Evolutionary conservation across 2,113 vertebrate species (phyloP), one percentile per base, ranked within the genome.

Genomic region (Syngnathus typhle): DNA sequence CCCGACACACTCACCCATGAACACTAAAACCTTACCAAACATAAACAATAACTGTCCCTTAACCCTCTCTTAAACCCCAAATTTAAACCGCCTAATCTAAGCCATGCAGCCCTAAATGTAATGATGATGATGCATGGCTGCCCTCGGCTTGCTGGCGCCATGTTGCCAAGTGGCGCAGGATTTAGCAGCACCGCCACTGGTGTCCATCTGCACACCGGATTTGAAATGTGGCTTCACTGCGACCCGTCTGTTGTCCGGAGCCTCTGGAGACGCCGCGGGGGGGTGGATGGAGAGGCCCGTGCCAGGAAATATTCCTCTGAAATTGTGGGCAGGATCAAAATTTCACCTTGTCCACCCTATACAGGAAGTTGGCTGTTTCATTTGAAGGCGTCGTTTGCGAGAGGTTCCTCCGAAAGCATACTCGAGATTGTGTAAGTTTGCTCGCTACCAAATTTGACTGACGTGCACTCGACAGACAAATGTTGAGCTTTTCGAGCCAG

Each of bases 161-260:
- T 38, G 15, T 71, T 58, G 81, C 83, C 81, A 84, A 82, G 64
- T 64, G 58, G 39, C 65, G 55, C 65, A 75, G 88, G 87, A 87
- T 87, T 85, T 83, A 83, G 83, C 21, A 62, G 12, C 76, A 77
- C 83, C 73, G 83, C 86, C 64, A 77, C 84, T 78, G 78, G 72
- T 68, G 80, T 82, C 88, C 89, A 89, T 89, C 87, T 90, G 88
- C 84, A 87, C 83, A 84, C 86, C 87, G 85, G 88, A 89, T 89
- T 86, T 88, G 73, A 84, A 83, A 69, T 7, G 81, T 69, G 83
- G 82, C 83, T 84, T 82, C 76, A 71, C 87, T 84, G 87, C 73
- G 84, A 85, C 81, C 83, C 87, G 85, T 89, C 89, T 89, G 89
- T 89, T 77, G 79, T 81, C 76, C 75, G 65, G 71, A 74, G 80